Percentiles rank a stretch among this genome's conserved stretches.
Conservation (phyloP, 2,797 vertebrate species). For the Falco novaeseelandiae region DNA sequence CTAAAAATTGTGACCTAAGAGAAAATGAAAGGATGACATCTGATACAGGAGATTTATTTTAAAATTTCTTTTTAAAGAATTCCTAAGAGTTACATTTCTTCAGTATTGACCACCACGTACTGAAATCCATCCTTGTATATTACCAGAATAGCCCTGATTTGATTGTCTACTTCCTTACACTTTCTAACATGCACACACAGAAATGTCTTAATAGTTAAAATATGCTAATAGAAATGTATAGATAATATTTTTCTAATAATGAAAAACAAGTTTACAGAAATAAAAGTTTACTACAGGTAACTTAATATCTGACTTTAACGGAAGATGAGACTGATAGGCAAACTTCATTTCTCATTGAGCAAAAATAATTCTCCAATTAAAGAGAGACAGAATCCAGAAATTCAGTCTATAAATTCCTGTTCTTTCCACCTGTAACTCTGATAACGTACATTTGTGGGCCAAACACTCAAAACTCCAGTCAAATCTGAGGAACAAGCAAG, state of each 20-base stretch:
- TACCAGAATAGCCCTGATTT: background rate
- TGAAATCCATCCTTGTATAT: background rate
- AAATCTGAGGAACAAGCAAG: background rate
- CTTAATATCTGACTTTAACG: background rate
- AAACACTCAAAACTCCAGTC: background rate
- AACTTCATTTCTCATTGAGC: background rate
- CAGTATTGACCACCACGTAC: background rate
- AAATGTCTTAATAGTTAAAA: background rate
- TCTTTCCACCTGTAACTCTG: background rate
- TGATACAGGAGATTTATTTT: background rate
- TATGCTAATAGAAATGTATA: background rate
- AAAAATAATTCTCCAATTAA: background rate
- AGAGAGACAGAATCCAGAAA: background rate
- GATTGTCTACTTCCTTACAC: background rate
- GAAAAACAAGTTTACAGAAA: background rate
- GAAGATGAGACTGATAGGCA: background rate
- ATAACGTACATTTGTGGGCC: background rate
- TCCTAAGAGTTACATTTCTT: background rate
- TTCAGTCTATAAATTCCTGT: background rate
- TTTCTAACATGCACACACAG: background rate
- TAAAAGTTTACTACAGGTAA: background rate
- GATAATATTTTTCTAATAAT: background rate
- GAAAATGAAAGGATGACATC: background rate
- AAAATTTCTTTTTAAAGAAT: background rate
- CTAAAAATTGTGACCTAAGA: background rate